Conservation (phyloP, 1,140 invertebrate species). For the Pogonomyrmex californicus region DNA sequence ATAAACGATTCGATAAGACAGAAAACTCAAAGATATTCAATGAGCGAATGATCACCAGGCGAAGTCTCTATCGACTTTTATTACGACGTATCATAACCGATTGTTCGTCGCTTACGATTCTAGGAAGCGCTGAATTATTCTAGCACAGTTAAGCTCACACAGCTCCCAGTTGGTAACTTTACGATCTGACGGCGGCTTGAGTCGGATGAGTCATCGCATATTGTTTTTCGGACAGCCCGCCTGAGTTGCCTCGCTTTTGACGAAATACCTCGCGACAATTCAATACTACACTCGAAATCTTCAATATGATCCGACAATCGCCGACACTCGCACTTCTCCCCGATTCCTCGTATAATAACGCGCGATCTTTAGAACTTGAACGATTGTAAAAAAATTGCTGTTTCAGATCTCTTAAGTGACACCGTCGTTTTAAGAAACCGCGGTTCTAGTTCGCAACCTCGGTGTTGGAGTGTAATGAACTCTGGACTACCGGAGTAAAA, state of each 20-base stretch:
- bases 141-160: conserved; percentile 42
- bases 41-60: conserved; percentile 26
- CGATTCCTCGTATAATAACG: background rate
- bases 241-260: conserved; percentile 19
- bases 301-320: background rate
- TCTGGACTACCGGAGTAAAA: background rate
- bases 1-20: conserved; percentile 20
- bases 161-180: conserved; percentile 67
- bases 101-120: conserved; percentile 65
- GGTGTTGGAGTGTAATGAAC: background rate
- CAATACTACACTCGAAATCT: conserved; percentile 13
- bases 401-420: background rate
- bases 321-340: background rate
- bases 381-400: conserved; percentile 8
- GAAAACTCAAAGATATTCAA: background rate
- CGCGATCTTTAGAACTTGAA: conserved; percentile 2
- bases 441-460: background rate
- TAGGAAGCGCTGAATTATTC: conserved; percentile 71
- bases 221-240: conserved; percentile 31
- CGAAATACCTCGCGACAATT: conserved; percentile 12
- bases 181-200: conserved; percentile 49
- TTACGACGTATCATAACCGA: conserved; percentile 62
- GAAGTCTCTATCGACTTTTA: conserved; percentile 59
- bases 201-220: conserved; percentile 54
- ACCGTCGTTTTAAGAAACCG: background rate